Evolutionary conservation across 2,888 invertebrate genomes (phyloP).

Genomic region (Pollenia angustigena): DNA sequence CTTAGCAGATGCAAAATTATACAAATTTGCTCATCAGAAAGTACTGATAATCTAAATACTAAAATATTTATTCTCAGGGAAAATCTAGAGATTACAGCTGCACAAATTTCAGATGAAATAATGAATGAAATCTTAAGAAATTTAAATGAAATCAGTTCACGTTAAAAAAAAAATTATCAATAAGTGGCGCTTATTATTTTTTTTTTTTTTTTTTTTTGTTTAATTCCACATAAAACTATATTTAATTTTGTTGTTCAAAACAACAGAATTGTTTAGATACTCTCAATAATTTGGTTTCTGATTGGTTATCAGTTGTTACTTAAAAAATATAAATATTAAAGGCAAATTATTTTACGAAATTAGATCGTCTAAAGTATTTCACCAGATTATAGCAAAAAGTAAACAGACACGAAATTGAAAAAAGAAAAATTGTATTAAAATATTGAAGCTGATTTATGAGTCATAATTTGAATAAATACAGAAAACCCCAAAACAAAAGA

Average conservation of each 20-base stretch:
- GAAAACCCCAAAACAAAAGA: neutral
- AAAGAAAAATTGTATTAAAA: neutral
- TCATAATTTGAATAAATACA: neutral
- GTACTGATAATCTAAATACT: too few species aligned
- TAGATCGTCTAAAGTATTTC: conserved; percentile 14
- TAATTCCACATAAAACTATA: neutral
- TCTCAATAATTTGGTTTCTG: conserved; percentile 3
- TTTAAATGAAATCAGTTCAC: too few species aligned
- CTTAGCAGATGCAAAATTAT: too few species aligned
- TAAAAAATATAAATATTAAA: conserved; percentile 45
- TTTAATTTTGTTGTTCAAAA: conserved; percentile 21
- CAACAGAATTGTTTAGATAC: neutral
- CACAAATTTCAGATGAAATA: too few species aligned
- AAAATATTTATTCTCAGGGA: too few species aligned
- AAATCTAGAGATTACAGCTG: too few species aligned
- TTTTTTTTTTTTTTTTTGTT: neutral
- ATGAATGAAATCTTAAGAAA: too few species aligned
- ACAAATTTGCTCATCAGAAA: too few species aligned
- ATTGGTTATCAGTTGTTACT: conserved; percentile 41
- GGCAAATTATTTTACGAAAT: neutral
- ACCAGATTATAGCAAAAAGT: neutral
- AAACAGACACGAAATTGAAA: neutral
- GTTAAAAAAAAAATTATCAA: neutral
- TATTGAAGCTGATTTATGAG: neutral
- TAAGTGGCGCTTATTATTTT: neutral